Evolutionary conservation across 1,140 invertebrate species (phyloP).

Genomic region (Drosophila sturtevanti): DNA sequence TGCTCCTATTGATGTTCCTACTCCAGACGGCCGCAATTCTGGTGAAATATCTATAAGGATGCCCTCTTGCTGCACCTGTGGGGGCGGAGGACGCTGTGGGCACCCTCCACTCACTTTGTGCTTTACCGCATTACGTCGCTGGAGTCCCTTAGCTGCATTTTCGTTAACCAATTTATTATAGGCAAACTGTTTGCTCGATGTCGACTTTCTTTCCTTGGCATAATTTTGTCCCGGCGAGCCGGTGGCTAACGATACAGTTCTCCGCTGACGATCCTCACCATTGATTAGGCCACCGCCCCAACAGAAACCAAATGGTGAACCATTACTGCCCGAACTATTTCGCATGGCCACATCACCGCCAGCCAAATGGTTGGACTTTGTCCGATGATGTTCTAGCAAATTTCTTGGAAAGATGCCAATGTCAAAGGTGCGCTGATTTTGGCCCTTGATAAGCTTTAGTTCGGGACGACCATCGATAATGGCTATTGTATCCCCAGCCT

Average conservation of each 20-base stretch:
- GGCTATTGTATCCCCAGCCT: constrained; percentile 93
- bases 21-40: constrained; percentile 75
- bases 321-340: constrained; percentile 79
- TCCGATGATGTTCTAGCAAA: constrained; percentile 58
- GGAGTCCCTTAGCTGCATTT: constrained; percentile 46
- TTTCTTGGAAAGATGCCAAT: constrained; percentile 90
- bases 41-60: constrained; percentile 86
- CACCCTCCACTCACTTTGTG: constrained; percentile 56
- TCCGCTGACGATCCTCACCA: constrained; percentile 65
- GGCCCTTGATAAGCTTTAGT: constrained; percentile 97
- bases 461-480: constrained; percentile 96
- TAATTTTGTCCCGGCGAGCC: constrained; percentile 29
- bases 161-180: constrained; percentile 91
- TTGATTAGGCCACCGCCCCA: constrained; percentile 89
- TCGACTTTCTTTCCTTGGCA: constrained; percentile 84
- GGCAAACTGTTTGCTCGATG: constrained; percentile 88
- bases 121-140: constrained; percentile 61
- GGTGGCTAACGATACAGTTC: constrained; percentile 82
- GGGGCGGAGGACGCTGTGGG: constrained; percentile 84
- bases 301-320: constrained; percentile 89
- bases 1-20: neutral
- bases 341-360: constrained; percentile 62
- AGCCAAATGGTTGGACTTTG: constrained; percentile 28
- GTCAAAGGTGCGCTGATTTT: constrained; percentile 94
- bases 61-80: constrained; percentile 83